phyloP scores from a whole-genome alignment of 2,888 invertebrate genomes.

The Campopleginae sp. region DNA sequence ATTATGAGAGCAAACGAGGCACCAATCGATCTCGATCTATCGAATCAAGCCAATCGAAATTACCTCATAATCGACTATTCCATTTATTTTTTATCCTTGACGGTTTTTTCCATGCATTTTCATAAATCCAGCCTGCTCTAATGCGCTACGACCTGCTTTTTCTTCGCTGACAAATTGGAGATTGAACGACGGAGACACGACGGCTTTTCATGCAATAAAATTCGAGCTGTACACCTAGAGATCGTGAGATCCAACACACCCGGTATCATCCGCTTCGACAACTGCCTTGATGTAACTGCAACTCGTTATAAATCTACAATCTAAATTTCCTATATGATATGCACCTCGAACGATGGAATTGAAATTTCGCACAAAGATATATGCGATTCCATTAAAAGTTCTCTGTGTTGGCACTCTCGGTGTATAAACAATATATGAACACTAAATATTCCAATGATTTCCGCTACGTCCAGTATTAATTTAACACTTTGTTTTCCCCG shows the following conservation, averaged over 20 bases:
- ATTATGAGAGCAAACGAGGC: constrained; percentile 61
- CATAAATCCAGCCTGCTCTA: neutral
- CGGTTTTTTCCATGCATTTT: neutral
- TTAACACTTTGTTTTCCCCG: constrained; percentile 25
- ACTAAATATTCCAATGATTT: constrained; percentile 20
- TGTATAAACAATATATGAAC: neutral
- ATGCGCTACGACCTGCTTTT: neutral
- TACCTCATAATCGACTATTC: constrained; percentile 21
- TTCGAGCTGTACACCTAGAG: neutral
- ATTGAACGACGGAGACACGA: constrained; percentile 34
- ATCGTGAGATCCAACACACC: constrained; percentile 15
- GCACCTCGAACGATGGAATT: neutral
- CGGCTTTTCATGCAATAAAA: constrained; percentile 38
- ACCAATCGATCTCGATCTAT: constrained; percentile 51
- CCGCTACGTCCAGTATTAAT: constrained; percentile 17
- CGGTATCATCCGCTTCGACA: constrained; percentile 29
- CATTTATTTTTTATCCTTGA: neutral
- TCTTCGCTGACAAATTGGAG: constrained; percentile 50
- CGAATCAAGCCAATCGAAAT: neutral
- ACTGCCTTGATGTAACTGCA: constrained; percentile 13
- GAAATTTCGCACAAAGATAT: neutral
- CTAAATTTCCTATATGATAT: neutral
- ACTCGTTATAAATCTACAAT: constrained; percentile 7
- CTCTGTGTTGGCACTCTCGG: neutral
- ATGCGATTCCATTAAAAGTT: neutral